Evolutionary conservation across 2,797 vertebrate genomes (phyloP), one percentile per base, ranked within the genome.

Genomic region (Lerista edwardsae): DNA sequence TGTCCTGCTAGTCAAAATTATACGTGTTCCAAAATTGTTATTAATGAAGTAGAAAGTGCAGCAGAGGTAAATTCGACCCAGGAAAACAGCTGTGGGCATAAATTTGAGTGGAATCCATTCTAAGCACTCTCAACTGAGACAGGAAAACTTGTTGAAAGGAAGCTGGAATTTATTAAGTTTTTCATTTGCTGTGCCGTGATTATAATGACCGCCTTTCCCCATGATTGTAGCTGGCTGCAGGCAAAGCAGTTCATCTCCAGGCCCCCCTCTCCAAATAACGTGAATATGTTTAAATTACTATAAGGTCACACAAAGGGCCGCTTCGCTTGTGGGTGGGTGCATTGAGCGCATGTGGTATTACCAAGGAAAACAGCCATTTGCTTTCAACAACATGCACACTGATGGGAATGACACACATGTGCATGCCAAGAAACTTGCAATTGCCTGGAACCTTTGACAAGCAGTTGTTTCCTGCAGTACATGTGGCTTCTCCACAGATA

Each of bases 391-490:
- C 29, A 51, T 29, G 10, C 27, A 27, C 31, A 55, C 23, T 51
- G 31, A 57, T 44, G 3, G 67, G 47, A 64, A 64, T 10, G 44
- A 47, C 14, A 51, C 47, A 29, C n/a, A 55, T 31, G 1, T 31
- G 23, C n/a, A 31, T 55, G 61, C 31, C 59, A 29, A 3, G 61
- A 11, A 19, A 27, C 25, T 17, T 55, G 44, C n/a, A 21, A 5
- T 23, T 51, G 51, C 65, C 76, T 75, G 79, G 65, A 89, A 82
- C 51, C 34, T 82, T 80, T 64, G 55, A 84, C 82, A 36, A 39
- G 12, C 75, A 9, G 39, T 36, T 57, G 57, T 44, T 73, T 82
- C 31, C 39, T 47, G 12, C 29, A 34, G 17, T 62, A 25, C 21
- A 31, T 61, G 8, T 61, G 72, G 10, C 29, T 21, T 47, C 71